Conservation (phyloP, 2,113 vertebrate genomes). For the Mustela lutreola region DNA sequence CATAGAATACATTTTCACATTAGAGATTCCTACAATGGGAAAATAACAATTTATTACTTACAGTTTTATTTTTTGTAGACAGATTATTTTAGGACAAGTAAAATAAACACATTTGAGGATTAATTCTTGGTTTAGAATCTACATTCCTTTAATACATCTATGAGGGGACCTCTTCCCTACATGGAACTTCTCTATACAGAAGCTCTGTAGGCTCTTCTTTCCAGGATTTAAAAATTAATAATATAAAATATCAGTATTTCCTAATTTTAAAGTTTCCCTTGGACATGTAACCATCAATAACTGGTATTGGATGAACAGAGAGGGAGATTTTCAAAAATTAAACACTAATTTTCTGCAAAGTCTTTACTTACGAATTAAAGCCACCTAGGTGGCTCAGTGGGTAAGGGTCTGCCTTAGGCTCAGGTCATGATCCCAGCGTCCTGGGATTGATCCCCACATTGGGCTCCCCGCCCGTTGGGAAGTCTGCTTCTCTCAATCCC, state of each 20-base stretch:
- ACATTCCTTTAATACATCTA: not conserved
- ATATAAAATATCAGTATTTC: not conserved
- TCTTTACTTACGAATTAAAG: slow-evolving; percentile 31
- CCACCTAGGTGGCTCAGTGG: too few relatives aligned
- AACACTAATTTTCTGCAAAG: slow-evolving; percentile 17
- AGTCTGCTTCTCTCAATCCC: too few relatives aligned
- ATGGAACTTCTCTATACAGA: slow-evolving; percentile 13
- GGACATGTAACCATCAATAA: not conserved
- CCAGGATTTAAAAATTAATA: slow-evolving; percentile 48
- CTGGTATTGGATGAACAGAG: not conserved
- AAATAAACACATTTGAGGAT: slow-evolving; percentile 46
- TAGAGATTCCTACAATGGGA: slow-evolving; percentile 30
- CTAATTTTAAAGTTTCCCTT: slow-evolving; percentile 30
- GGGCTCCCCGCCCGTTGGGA: too few relatives aligned
- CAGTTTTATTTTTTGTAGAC: slow-evolving; percentile 35
- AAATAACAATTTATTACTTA: slow-evolving; percentile 58
- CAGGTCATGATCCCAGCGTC: too few relatives aligned
- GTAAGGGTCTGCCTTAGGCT: too few relatives aligned
- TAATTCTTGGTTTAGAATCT: slow-evolving; percentile 42
- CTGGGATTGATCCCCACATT: too few relatives aligned
- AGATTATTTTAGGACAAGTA: slow-evolving; percentile 6
- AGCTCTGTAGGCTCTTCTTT: not conserved
- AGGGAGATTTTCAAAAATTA: slow-evolving; percentile 32
- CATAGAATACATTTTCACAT: slow-evolving; percentile 66
- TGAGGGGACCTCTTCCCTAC: not conserved